These are phyloP conservation scores for Luperina testacea DNA, from an alignment of 2,888 invertebrate genomes.

Conservation along the genomic window DNA sequence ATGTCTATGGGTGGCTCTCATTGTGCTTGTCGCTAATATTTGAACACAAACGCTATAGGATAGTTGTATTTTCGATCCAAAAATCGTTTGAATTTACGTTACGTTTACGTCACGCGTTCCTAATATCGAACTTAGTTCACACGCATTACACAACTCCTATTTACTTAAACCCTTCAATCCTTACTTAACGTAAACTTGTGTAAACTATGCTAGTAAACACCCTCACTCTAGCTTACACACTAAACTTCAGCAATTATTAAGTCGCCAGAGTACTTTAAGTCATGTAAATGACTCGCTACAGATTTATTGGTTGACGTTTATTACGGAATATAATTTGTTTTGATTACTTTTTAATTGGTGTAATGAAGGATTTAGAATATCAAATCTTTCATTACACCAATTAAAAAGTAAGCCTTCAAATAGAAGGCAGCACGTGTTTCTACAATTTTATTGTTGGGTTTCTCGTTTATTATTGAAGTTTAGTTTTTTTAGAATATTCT, in stretches of 20 bases:
- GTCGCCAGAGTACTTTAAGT: slow-evolving; percentile 62
- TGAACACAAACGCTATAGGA: too few relatives aligned
- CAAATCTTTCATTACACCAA: too few relatives aligned
- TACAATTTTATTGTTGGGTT: neutral
- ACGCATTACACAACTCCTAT: neutral
- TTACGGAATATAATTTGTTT: slow-evolving; percentile 49
- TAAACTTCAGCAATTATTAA: slow-evolving; percentile 69
- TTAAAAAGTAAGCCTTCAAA: too few relatives aligned
- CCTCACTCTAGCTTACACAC: slow-evolving; percentile 48
- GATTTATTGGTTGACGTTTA: slow-evolving; percentile 62
- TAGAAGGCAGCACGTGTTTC: slow-evolving; percentile 3
- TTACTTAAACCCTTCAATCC: slow-evolving; percentile 1
- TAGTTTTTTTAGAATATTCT: neutral
- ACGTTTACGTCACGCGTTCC: too few relatives aligned
- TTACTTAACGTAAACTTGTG: slow-evolving; percentile 39
- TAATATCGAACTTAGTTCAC: neutral
- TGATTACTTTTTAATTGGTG: slow-evolving; percentile 58
- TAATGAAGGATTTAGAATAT: slow-evolving; percentile 17
- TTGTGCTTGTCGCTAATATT: too few relatives aligned
- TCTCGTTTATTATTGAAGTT: neutral
- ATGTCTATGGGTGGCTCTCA: too few relatives aligned
- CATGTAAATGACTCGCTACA: slow-evolving; percentile 53
- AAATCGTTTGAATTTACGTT: too few relatives aligned
- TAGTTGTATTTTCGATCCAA: too few relatives aligned
- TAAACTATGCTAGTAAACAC: slow-evolving; percentile 57